These are phyloP conservation scores for Anoplius nigerrimus DNA, from an alignment of 2,888 invertebrate species.

Conservation along the genomic window DNA sequence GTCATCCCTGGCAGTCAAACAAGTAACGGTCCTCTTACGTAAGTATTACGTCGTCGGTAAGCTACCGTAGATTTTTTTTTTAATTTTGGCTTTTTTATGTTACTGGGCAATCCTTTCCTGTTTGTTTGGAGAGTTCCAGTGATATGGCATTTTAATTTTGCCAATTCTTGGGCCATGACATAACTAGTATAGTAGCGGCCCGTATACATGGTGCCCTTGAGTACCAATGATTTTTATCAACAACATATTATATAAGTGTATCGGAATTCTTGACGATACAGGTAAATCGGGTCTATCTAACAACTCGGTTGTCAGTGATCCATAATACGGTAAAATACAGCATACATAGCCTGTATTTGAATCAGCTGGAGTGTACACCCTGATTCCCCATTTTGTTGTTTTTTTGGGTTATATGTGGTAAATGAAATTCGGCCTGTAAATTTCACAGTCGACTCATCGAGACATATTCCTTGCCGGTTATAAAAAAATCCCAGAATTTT, in stretches of 20 bases:
- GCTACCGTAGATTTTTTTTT: constrained; percentile 15
- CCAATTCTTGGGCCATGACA: constrained; percentile 11
- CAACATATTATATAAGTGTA: constrained; percentile 26
- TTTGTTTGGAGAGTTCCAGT: constrained; percentile 14
- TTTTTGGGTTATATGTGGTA: too few relatives aligned
- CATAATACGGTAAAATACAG: too few relatives aligned
- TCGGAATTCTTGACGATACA: constrained; percentile 29
- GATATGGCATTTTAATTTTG: constrained; percentile 15
- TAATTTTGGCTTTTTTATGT: constrained; percentile 17
- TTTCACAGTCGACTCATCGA: too few relatives aligned
- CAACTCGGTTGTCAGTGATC: constrained; percentile 29
- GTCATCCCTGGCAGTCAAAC: constrained; percentile 3
- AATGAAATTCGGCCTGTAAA: too few relatives aligned
- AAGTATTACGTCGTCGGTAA: constrained; percentile 12
- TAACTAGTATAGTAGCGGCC: constrained; percentile 17
- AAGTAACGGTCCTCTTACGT: constrained; percentile 4
- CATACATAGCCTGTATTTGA: too few relatives aligned
- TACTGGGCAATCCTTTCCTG: constrained; percentile 8
- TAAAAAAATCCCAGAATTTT: too few relatives aligned
- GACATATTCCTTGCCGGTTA: too few relatives aligned
- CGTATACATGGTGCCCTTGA: constrained; percentile 18
- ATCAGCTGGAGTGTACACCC: too few relatives aligned
- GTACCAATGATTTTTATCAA: constrained; percentile 17
- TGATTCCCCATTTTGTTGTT: too few relatives aligned
- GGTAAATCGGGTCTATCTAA: constrained; percentile 42